phyloP scores from a whole-genome alignment of 1,140 invertebrate genomes.

The Wasmannia auropunctata region DNA sequence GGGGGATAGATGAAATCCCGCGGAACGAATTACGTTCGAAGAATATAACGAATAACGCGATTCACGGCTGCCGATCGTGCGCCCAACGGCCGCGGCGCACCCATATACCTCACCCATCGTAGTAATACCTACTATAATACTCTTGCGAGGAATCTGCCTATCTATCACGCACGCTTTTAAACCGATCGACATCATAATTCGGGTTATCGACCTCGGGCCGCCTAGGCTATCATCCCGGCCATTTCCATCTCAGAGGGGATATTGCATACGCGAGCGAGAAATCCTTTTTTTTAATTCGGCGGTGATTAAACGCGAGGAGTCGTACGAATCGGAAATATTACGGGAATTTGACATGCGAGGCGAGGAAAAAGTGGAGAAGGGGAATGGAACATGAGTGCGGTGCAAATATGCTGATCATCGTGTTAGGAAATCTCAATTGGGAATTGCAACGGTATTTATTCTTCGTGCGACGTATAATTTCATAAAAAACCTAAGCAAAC shows the following conservation, averaged over 20 bases:
- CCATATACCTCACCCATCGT: slow-evolving; percentile 76
- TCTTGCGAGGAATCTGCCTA: slow-evolving; percentile 60
- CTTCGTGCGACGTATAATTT: no score
- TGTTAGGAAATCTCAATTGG: no score
- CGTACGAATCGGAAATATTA: background rate
- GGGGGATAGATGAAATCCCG: background rate
- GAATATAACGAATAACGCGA: slow-evolving; percentile 38
- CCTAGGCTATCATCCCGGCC: slow-evolving; percentile 2
- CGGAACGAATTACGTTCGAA: slow-evolving; percentile 21
- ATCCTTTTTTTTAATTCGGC: slow-evolving; percentile 29
- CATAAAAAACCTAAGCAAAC: no score
- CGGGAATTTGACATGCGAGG: background rate
- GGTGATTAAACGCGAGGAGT: slow-evolving; percentile 8
- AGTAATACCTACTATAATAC: slow-evolving; percentile 70
- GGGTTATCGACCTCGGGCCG: slow-evolving; percentile 76
- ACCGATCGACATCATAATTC: slow-evolving; percentile 78
- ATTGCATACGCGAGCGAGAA: slow-evolving; percentile 8
- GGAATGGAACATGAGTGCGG: no score
- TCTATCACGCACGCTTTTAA: slow-evolving; percentile 80
- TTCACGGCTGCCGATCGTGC: slow-evolving; percentile 11
- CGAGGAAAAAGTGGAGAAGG: no score
- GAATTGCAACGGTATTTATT: no score
- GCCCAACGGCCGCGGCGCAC: slow-evolving; percentile 61
- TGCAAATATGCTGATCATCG: no score
- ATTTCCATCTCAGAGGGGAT: slow-evolving; percentile 55